A percentile compares a stretch with the other conserved stretches of the same genome.
phyloP scores from a whole-genome alignment of 1,140 invertebrate genomes.

The Grapholita molesta region DNA sequence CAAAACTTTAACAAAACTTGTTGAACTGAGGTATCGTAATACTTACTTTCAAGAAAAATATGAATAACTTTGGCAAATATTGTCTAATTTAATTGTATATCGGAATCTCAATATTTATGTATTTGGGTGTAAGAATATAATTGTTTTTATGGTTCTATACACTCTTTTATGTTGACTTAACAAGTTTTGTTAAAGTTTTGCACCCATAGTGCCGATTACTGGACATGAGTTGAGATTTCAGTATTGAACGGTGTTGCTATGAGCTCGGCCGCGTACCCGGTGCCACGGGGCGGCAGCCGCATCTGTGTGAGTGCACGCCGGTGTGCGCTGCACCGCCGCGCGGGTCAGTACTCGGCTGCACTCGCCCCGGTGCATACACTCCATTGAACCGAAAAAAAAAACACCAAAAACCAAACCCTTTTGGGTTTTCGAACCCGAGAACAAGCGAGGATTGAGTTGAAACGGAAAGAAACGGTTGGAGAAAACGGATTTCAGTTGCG shows the following conservation, averaged over 20 bases:
- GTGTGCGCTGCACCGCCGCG: slow-evolving; percentile 6
- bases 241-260: not conserved
- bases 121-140: no score
- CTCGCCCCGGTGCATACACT: not conserved
- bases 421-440: not conserved
- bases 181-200: no score
- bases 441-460: not conserved
- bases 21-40: no score
- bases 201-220: no score
- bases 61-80: no score
- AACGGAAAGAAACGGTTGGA: not conserved
- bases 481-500: slow-evolving; percentile 4
- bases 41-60: no score
- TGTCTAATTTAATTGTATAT: no score
- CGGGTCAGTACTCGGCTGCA: slow-evolving; percentile 3
- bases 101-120: no score
- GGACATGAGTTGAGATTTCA: not conserved
- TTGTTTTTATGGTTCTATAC: no score
- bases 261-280: not conserved
- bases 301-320: not conserved
- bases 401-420: not conserved
- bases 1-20: no score
- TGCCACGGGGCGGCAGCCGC: not conserved
- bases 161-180: no score
- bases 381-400: not conserved